phyloP scores from a whole-genome alignment of 1,140 invertebrate genomes.

The Neodiprion fabricii region DNA sequence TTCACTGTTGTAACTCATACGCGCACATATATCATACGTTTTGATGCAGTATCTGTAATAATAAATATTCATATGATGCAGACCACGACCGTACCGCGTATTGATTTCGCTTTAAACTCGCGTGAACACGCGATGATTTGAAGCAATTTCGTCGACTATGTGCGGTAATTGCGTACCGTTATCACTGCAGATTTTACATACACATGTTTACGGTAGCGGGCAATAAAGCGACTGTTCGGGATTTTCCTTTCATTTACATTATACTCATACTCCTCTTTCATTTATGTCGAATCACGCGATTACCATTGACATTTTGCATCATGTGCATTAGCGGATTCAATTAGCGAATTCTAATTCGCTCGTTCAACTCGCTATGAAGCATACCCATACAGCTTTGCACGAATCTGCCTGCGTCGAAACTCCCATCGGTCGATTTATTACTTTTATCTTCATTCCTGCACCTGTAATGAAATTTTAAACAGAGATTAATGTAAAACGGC shows the following conservation, averaged over 20 bases:
- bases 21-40: not conserved
- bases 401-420: too few relatives aligned
- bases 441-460: not conserved
- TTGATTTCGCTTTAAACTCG: not conserved
- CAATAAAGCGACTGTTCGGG: not conserved
- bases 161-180: too few relatives aligned
- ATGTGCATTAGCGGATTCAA: not conserved
- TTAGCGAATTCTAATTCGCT: not conserved
- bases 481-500: not conserved
- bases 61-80: not conserved
- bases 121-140: not conserved
- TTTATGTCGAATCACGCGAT: not conserved
- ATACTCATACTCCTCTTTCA: not conserved
- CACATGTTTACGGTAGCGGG: not conserved
- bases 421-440: not conserved
- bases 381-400: too few relatives aligned
- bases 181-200: not conserved
- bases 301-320: not conserved
- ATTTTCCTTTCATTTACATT: not conserved
- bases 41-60: not conserved
- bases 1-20: too few relatives aligned
- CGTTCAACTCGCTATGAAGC: not conserved
- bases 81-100: not conserved
- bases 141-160: not conserved
- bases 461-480: slow-evolving; percentile 5